Conservation (phyloP, 2,113 vertebrate genomes). For the Callipepla squamata region DNA sequence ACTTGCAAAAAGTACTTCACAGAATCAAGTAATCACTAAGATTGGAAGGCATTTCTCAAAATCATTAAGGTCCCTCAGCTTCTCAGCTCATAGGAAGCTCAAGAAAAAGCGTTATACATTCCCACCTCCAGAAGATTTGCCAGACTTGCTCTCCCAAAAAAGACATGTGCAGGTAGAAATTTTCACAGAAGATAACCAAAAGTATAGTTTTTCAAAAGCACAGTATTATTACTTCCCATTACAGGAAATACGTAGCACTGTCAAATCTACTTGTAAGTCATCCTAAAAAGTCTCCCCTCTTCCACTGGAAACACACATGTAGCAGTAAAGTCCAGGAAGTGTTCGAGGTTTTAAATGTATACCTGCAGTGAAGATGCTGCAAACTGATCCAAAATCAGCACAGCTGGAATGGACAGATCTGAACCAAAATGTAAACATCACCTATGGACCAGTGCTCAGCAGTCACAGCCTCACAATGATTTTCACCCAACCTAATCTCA, state of each 20-base stretch:
- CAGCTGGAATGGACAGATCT: not conserved
- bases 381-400: not conserved
- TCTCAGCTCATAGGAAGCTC: not conserved
- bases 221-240: not conserved
- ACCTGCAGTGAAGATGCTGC: not conserved
- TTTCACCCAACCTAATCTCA: not conserved
- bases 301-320: not conserved
- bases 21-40: not conserved
- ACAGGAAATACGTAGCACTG: not conserved
- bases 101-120: accelerated
- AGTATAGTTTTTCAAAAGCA: not conserved
- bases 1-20: not conserved
- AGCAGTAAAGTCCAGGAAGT: not conserved
- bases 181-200: not conserved
- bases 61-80: not conserved
- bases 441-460: not conserved
- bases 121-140: not conserved
- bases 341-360: not conserved
- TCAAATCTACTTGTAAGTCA: not conserved
- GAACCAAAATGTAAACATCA: not conserved
- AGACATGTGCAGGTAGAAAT: not conserved
- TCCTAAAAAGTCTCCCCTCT: not conserved
- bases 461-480: not conserved
- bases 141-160: not conserved
- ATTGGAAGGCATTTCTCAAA: not conserved